Evolutionary conservation across 1,140 invertebrate genomes (phyloP), one percentile per base, ranked within the genome.

Genomic region (Megalopta genalis): DNA sequence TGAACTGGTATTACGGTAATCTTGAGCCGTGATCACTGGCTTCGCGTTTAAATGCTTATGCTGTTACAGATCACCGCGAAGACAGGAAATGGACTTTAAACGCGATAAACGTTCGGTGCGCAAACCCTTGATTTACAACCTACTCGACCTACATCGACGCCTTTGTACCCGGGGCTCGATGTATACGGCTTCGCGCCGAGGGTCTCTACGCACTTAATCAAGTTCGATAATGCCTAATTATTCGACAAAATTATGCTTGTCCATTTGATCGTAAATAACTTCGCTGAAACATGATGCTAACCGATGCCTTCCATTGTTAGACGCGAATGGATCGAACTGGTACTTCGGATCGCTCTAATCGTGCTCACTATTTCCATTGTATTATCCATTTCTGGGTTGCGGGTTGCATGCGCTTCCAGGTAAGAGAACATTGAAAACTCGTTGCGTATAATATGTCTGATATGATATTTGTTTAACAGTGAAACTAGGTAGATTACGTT

Each of bases 181-280:
- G 37, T 59, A 32, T 27, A 57, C 42, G 52, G 25, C 9, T 32
- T 39, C 0, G 10, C 39, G n/a, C 16, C 7, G n/a, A 59, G 67
- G 73, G 27, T 54, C 64, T 67, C 64, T 67, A 68, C 65, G 52
- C 73, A 21, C 37, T 54, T 76, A 68, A 68, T 54, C 46, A 68
- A 49, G 14, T 39, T 46, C 65, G 52, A 59, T 60, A 68, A 59
- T 57, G 52, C 42, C 73, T 76, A 68, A 76, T 76, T 76, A 76
- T 59, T 68, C 73, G 73, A 76, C 67, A 46, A 76, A 75, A 76
- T 76, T 76, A 76, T 59, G 65, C 37, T 42, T 59, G 65, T 59
- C 37, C 32, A 12, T 68, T 76, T 52, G 37, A 39, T 75, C 64
- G 73, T 59, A 59, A 76, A 59, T 54, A 68, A 68, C 18, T 42